phyloP scores from a whole-genome alignment of 2,888 invertebrate species.

The Myopa tessellatipennis region DNA sequence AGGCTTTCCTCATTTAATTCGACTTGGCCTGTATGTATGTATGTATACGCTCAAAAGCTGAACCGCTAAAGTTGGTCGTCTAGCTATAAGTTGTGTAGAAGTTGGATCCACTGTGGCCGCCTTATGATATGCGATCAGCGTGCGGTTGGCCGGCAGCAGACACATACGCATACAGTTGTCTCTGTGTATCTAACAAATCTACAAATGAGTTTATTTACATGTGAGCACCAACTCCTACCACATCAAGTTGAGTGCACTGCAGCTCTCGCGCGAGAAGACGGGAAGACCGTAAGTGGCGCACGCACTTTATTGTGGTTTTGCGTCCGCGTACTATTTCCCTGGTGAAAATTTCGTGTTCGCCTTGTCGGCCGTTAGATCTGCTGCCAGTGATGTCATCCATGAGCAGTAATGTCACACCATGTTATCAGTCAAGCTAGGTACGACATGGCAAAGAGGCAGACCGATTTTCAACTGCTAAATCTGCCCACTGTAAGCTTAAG shows the following conservation, averaged over 20 bases:
- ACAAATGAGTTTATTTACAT: conserved; percentile 24
- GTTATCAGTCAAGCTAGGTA: too few species aligned
- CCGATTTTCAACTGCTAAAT: not conserved
- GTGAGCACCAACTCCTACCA: not conserved
- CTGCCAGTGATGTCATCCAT: too few species aligned
- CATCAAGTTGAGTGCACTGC: not conserved
- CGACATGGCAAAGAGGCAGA: too few species aligned
- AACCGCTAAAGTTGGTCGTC: too few species aligned
- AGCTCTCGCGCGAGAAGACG: not conserved
- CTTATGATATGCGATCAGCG: too few species aligned
- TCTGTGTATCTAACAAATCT: conserved; percentile 11
- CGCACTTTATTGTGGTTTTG: not conserved
- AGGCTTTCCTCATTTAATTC: too few species aligned
- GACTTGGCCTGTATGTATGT: too few species aligned
- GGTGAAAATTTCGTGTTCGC: not conserved
- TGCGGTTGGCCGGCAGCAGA: not conserved
- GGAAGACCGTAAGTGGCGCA: not conserved
- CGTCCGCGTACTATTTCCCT: not conserved
- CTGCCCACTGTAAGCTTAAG: conserved; percentile 9
- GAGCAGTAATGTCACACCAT: too few species aligned
- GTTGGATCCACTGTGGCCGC: too few species aligned
- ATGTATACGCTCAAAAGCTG: too few species aligned
- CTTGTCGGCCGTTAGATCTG: not conserved
- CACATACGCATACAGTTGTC: not conserved
- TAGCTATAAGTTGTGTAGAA: too few species aligned